These are phyloP conservation scores for Conops quadrifasciatus DNA, from an alignment of 2,888 invertebrate species.

Conservation along the genomic window DNA sequence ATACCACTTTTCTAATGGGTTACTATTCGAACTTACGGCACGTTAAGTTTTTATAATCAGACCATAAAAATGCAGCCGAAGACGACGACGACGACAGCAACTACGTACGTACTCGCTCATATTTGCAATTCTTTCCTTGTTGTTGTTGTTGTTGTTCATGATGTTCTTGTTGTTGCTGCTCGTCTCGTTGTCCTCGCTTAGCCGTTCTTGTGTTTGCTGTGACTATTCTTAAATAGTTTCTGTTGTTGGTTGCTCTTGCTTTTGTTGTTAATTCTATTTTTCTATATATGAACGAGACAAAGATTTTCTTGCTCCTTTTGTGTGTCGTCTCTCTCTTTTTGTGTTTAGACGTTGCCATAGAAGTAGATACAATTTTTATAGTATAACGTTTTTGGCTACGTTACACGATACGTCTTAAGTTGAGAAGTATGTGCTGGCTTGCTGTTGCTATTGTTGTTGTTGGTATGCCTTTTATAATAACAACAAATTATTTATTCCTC, in stretches of 20 bases:
- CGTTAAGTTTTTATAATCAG: not conserved
- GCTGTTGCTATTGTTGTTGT: slow-evolving; percentile 43
- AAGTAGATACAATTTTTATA: slow-evolving; percentile 17
- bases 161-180: slow-evolving; percentile 25
- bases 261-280: slow-evolving; percentile 11
- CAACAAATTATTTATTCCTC: slow-evolving; percentile 19
- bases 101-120: not conserved
- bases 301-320: slow-evolving; percentile 32
- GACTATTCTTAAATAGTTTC: not conserved
- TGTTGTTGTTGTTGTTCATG: slow-evolving; percentile 22
- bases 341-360: not conserved
- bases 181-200: slow-evolving; percentile 24
- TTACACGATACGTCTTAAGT: not conserved
- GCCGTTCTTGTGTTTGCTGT: not conserved
- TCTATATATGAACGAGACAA: slow-evolving; percentile 42
- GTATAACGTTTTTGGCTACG: slow-evolving; percentile 22
- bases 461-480: slow-evolving; percentile 43
- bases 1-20: slow-evolving; percentile 5
- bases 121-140: not conserved
- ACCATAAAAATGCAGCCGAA: not conserved
- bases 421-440: slow-evolving; percentile 48
- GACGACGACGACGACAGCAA: slow-evolving; percentile 1
- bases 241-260: not conserved
- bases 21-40: not conserved
- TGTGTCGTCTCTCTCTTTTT: not conserved